Evolutionary conservation across 2,797 vertebrate genomes (phyloP).

Genomic region (Betta splendens): DNA sequence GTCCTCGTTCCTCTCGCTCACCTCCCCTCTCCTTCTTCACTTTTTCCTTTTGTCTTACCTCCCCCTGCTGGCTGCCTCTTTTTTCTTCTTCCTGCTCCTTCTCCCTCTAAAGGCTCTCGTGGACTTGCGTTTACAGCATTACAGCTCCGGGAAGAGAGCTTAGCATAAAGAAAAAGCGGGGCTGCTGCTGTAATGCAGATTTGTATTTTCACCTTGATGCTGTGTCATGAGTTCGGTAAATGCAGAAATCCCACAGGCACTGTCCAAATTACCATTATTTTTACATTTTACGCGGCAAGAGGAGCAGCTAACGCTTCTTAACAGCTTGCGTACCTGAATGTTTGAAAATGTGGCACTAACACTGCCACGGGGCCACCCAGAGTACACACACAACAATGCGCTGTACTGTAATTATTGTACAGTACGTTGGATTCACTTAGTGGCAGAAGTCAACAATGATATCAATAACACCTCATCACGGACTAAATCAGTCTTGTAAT

Average conservation of each 20-base stretch:
- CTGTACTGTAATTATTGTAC: conserved; percentile 36
- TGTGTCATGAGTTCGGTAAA: conserved; percentile 65
- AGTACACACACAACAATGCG: conserved; percentile 8
- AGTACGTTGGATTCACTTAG: conserved; percentile 35
- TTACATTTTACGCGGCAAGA: conserved; percentile 45
- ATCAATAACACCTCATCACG: conserved; percentile 55
- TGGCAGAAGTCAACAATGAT: conserved; percentile 36
- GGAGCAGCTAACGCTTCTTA: conserved; percentile 43
- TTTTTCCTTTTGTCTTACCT: conserved; percentile 82
- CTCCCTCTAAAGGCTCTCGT: conserved; percentile 32
- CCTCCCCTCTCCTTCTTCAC: conserved; percentile 39
- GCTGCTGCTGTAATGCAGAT: conserved; percentile 60
- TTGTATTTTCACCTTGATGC: conserved; percentile 56
- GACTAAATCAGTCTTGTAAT: conserved; percentile 55
- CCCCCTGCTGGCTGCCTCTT: conserved; percentile 82
- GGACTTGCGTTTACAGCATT: conserved; percentile 18
- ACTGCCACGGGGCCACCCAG: conserved; percentile 23
- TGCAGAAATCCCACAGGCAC: conserved; percentile 48
- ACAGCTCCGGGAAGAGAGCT: conserved; percentile 40
- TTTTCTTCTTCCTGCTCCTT: conserved; percentile 29
- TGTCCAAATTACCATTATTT: conserved; percentile 60
- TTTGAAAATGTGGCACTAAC: conserved; percentile 14
- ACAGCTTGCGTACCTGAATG: conserved; percentile 29
- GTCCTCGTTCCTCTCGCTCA: conserved; percentile 15
- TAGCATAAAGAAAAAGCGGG: conserved; percentile 27